Evolutionary conservation across 2,113 vertebrate genomes (phyloP).

Genomic region (Alligator sinensis): DNA sequence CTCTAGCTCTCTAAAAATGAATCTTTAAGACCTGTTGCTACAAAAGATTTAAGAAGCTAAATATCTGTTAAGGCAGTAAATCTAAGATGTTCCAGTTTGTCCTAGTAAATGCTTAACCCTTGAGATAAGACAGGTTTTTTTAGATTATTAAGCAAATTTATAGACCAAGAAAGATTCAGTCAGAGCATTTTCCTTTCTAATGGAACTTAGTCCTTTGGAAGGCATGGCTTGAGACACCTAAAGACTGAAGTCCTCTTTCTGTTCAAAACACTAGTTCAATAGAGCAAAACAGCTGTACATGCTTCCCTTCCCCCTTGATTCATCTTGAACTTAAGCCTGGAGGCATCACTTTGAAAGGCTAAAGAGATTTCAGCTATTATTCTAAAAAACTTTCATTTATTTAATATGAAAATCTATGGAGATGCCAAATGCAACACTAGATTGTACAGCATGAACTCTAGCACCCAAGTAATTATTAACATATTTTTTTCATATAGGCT

Average conservation of each 20-base stretch:
- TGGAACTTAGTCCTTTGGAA: background rate
- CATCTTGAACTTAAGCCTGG: background rate
- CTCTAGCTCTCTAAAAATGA: background rate
- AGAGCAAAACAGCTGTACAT: fast-evolving
- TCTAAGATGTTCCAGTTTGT: too few relatives aligned
- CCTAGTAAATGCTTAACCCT: too few relatives aligned
- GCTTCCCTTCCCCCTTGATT: background rate
- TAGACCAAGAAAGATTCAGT: too few relatives aligned
- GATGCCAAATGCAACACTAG: background rate
- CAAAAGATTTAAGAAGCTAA: background rate
- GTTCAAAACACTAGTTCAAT: background rate
- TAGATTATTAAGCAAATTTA: too few relatives aligned
- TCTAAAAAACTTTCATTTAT: background rate
- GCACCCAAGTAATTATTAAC: background rate
- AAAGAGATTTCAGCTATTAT: background rate
- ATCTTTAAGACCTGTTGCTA: background rate
- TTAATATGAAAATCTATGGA: background rate
- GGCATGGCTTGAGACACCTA: background rate
- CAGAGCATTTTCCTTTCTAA: background rate
- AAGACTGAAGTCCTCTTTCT: background rate
- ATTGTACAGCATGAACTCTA: background rate
- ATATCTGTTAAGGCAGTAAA: background rate
- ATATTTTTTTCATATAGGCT: background rate
- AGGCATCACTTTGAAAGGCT: background rate
- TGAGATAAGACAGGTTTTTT: too few relatives aligned